Evolutionary conservation across 2,113 vertebrate species (phyloP), one percentile per base, ranked within the genome.

Genomic region (Mystacornis crossleyi): DNA sequence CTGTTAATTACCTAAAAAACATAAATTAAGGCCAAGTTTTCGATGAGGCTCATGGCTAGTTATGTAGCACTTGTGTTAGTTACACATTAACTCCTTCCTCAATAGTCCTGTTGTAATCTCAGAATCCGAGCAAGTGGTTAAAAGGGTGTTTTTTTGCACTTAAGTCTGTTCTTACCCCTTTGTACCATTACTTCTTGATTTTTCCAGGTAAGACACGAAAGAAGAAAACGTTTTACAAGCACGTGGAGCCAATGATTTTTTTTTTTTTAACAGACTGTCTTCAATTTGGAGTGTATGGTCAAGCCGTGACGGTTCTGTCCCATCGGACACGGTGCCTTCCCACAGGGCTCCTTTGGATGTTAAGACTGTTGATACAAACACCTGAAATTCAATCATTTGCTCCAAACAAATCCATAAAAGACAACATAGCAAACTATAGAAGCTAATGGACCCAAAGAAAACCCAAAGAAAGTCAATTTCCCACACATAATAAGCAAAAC

Each of bases 291-390:
- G 28, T 12, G 13, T 25, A 57, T 38, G 70, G 45, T 28, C 10
- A 20, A 15, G 23, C 50, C 15, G 15, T 33, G 54, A 1, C 36
- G 51, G 24, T 14, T 47, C 9, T 12, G 14, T 8, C 38, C 28
- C 3, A 0, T 31, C 0, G 0, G 34, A 36, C 11, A 8, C 1
- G 0, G 9, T 43, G 20, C 23, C 26, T 34, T 15, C 4, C 28
- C 23, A 1, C 25, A 45, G 24, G 19, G 3, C 18, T 36, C 50
- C 7, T 81, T 45, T 13, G 31, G 18, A 21, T 54, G 7, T 21
- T 21, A 28, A 80, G 25, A 17, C 24, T 0, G 0, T 0, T 0
- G 28, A 20, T 21, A 21, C 19, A 18, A 19, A 47, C 12, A 16
- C 23, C 24, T 57, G 62, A 69, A 71, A 75, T n/a, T 42, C 29